Base-by-base conservation (phyloP, 2,888 invertebrate species). In the Ashinkailepas kermadecensis region DNA sequence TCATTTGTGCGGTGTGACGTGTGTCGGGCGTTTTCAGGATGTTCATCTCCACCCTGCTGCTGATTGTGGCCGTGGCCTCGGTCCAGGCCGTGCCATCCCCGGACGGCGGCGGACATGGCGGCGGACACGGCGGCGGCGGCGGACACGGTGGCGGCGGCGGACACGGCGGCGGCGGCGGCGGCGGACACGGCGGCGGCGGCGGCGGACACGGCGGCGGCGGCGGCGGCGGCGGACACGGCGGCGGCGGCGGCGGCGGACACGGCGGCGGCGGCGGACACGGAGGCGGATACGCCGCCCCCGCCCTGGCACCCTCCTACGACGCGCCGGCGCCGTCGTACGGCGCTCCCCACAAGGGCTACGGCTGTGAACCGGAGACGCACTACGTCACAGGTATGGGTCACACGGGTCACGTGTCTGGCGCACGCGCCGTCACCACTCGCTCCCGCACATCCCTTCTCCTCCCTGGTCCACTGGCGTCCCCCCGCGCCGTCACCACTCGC, bases 41-140 rank as follows among this genome's bases (percentile, higher is more conserved):
- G 74, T 25, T 81, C 81, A 74, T 67, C 58, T 80, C 81, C 67
- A 81, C 80, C 56, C 67, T 70, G 54, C 59, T 80, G 58, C 80
- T 83, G 81, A 79, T 81, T 80, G 81, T 83, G 82, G 80, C 67
- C 81, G 81, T 80, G 82, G 58, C 79, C 57, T 13, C 15, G 11
- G 79, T 23, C 18, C 56, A 21, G 56, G 74, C 74, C 58, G 79
- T 59, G 13, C 58, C 79, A 12, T 6, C 11, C 11, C 58, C 79
- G 18, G 78, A 39, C 74, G 54, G 54, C 6, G 67, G 25, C 18
- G 67, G 23, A 7, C 67, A 67, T 10, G n/a, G n/a, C n/a, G n/a
- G n/a, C 67, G 67, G 67, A 23, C 67, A 67, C 67, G 67, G 67
- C 10, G n/a, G n/a, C n/a, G n/a, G n/a, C n/a, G 3, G 13, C 25